These are phyloP conservation scores for Eurystomus gularis DNA, from an alignment of 2,113 vertebrate species.

Conservation along the genomic window DNA sequence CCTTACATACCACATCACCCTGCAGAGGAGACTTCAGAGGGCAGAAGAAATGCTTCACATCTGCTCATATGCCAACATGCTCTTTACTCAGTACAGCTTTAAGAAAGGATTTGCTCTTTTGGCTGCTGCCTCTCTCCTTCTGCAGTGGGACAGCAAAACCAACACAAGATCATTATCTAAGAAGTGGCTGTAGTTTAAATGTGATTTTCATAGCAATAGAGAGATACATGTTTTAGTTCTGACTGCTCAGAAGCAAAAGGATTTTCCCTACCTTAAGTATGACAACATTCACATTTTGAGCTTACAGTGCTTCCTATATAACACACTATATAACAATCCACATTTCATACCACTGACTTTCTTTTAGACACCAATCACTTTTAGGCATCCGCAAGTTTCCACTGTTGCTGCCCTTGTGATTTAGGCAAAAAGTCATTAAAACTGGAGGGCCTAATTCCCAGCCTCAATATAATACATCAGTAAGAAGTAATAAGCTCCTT, in stretches of 20 bases:
- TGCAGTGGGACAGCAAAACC: slow-evolving; percentile 21
- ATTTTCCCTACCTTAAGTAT: neutral
- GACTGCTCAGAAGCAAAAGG: neutral
- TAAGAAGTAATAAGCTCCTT: slow-evolving; percentile 37
- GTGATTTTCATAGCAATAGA: slow-evolving; percentile 1
- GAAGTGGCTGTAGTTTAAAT: neutral
- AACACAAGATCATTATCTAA: neutral
- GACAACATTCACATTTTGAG: neutral
- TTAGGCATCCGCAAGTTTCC: neutral
- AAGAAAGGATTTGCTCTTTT: slow-evolving; percentile 29
- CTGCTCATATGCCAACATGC: neutral
- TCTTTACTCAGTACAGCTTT: neutral
- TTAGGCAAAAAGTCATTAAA: slow-evolving; percentile 21
- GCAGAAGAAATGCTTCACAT: neutral
- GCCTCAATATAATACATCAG: neutral
- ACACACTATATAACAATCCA: neutral
- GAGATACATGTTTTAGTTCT: neutral
- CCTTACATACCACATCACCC: neutral
- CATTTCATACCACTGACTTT: neutral
- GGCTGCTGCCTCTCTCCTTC: neutral
- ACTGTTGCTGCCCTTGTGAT: slow-evolving; percentile 17
- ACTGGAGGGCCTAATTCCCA: slow-evolving; percentile 39
- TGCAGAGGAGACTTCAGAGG: neutral
- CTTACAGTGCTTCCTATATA: neutral
- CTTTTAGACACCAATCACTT: neutral